A percentile compares a stretch with the other conserved stretches of the same genome.
These are phyloP conservation scores for Saguinus imperator DNA, from an alignment of 2,113 vertebrate species.

Conservation along the genomic window DNA sequence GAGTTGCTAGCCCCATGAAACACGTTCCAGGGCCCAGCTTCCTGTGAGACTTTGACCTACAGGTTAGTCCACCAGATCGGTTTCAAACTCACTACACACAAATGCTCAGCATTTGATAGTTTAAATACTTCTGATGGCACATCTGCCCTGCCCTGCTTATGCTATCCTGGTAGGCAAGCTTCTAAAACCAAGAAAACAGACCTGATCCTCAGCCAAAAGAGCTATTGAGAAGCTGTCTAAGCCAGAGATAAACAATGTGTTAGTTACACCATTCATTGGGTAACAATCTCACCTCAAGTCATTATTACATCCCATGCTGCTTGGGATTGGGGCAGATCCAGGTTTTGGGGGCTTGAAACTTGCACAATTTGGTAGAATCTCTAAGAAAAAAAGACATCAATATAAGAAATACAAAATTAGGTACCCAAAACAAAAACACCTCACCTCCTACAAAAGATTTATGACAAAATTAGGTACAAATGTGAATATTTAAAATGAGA, in stretches of 20 bases:
- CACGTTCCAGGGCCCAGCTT: neutral
- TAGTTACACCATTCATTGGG: neutral
- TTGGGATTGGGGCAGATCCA: neutral
- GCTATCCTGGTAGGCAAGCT: neutral
- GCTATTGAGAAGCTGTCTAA: neutral
- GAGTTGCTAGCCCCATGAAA: neutral
- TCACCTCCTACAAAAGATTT: too few relatives aligned
- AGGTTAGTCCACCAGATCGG: too few relatives aligned
- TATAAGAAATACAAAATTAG: neutral
- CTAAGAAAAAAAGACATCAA: conserved; percentile 1
- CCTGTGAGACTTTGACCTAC: neutral
- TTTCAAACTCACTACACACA: neutral
- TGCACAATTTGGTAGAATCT: neutral
- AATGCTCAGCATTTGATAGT: neutral
- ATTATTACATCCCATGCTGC: neutral
- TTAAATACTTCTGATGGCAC: neutral
- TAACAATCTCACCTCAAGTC: neutral
- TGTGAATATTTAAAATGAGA: neutral
- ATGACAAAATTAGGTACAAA: neutral
- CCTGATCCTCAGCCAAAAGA: neutral
- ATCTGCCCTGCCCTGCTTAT: neutral
- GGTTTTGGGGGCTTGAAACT: neutral
- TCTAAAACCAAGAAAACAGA: neutral
- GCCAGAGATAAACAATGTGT: neutral
- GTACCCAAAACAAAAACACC: neutral